These are phyloP conservation scores for Syngnathus typhle DNA, from an alignment of 2,113 vertebrate genomes.

Conservation along the genomic window DNA sequence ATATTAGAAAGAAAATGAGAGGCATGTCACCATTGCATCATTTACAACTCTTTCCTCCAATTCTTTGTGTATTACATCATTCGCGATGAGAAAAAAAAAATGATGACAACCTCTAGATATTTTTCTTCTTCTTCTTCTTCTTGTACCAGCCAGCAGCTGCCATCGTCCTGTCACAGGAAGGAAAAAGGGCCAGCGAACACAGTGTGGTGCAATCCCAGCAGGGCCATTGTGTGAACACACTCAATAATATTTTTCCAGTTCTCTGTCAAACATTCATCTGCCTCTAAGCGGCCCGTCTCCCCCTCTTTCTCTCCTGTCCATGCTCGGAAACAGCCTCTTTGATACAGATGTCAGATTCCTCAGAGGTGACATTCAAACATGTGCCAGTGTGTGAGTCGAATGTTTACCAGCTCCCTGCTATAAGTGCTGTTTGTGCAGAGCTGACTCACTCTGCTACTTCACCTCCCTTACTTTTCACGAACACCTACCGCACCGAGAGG, in stretches of 20 bases:
- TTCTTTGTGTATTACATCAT: conserved; percentile 57
- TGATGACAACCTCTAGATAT: conserved; percentile 13
- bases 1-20: conserved; percentile 52
- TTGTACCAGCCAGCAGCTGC: conserved; percentile 56
- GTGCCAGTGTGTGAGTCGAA: conserved; percentile 41
- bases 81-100: background rate
- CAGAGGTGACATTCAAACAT: conserved; percentile 54
- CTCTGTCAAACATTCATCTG: conserved; percentile 76
- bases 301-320: conserved; percentile 20
- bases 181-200: conserved; percentile 30
- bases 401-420: conserved; percentile 43
- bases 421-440: background rate
- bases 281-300: conserved; percentile 62
- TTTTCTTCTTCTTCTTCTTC: background rate
- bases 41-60: conserved; percentile 71
- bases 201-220: conserved; percentile 66
- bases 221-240: conserved; percentile 76
- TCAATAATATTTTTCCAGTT: conserved; percentile 73
- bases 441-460: conserved; percentile 47
- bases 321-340: conserved; percentile 59
- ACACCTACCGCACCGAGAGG: conserved; percentile 44
- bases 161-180: conserved; percentile 47
- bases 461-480: conserved; percentile 49
- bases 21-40: conserved; percentile 55
- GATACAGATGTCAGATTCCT: conserved; percentile 63